These are phyloP conservation scores for Andrena fulva DNA, from an alignment of 2,888 invertebrate species.

Conservation along the genomic window DNA sequence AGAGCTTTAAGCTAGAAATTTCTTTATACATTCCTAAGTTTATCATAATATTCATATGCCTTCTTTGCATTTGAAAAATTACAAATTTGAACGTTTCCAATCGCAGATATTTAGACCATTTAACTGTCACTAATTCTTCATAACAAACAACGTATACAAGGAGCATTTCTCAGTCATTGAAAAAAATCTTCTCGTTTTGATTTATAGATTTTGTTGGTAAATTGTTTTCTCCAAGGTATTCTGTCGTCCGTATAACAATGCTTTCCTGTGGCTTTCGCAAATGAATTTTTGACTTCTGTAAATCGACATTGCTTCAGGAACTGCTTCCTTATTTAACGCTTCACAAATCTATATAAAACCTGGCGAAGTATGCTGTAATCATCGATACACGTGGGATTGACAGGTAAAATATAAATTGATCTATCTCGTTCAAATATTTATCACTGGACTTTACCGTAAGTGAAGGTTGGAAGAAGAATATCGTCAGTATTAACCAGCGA, in stretches of 20 bases:
- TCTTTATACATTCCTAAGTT: too few relatives aligned
- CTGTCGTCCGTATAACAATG: constrained; percentile 15
- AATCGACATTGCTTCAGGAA: background rate
- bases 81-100: too few relatives aligned
- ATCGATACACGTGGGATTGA: background rate
- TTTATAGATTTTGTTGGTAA: constrained; percentile 27
- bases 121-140: too few relatives aligned
- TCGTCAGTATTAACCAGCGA: constrained; percentile 39
- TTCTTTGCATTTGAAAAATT: too few relatives aligned
- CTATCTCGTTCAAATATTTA: constrained; percentile 3
- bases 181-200: background rate
- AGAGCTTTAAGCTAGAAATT: too few relatives aligned
- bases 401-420: background rate
- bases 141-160: too few relatives aligned
- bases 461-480: constrained; percentile 29
- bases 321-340: constrained; percentile 30
- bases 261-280: constrained; percentile 24
- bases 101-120: too few relatives aligned
- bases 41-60: too few relatives aligned
- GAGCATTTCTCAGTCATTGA: too few relatives aligned
- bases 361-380: background rate
- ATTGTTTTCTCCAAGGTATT: background rate
- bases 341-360: background rate
- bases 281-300: constrained; percentile 6
- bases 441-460: background rate